A percentile compares a stretch with the other conserved stretches of the same genome.
These are phyloP conservation scores for Xerus inauris DNA, from an alignment of 2,113 vertebrate species.

Conservation along the genomic window DNA sequence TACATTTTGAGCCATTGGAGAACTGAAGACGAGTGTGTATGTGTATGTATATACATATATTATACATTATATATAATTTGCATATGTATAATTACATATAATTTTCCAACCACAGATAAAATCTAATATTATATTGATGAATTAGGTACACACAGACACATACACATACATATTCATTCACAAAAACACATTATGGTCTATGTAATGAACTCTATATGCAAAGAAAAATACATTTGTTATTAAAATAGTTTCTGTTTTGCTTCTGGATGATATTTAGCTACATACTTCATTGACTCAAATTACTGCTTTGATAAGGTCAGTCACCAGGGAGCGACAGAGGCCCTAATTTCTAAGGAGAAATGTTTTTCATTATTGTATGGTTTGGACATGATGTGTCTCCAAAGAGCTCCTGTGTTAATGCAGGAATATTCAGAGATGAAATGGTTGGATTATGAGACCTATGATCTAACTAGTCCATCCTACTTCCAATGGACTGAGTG, in stretches of 20 bases:
- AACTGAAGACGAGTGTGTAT: neutral
- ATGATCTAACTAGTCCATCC: no score
- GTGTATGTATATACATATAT: neutral
- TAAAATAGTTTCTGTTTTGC: neutral
- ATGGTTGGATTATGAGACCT: no score
- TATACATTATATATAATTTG: neutral
- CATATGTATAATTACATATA: neutral
- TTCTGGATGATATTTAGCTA: neutral
- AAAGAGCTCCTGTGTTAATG: no score
- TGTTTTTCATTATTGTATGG: slow-evolving; percentile 58
- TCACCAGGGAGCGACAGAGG: neutral
- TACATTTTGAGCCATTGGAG: neutral
- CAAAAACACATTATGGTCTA: neutral
- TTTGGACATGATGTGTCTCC: no score
- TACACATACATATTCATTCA: neutral
- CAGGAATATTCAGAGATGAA: no score
- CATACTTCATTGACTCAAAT: slow-evolving; percentile 65
- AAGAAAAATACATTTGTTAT: slow-evolving; percentile 39
- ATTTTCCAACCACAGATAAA: neutral
- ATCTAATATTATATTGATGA: neutral
- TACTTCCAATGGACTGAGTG: no score
- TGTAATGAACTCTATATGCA: neutral
- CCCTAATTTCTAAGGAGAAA: slow-evolving; percentile 33
- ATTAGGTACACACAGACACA: neutral
- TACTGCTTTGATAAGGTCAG: slow-evolving; percentile 72